Base-by-base conservation (phyloP, 2,888 invertebrate genomes). In the Cerceris ruficornis region DNA sequence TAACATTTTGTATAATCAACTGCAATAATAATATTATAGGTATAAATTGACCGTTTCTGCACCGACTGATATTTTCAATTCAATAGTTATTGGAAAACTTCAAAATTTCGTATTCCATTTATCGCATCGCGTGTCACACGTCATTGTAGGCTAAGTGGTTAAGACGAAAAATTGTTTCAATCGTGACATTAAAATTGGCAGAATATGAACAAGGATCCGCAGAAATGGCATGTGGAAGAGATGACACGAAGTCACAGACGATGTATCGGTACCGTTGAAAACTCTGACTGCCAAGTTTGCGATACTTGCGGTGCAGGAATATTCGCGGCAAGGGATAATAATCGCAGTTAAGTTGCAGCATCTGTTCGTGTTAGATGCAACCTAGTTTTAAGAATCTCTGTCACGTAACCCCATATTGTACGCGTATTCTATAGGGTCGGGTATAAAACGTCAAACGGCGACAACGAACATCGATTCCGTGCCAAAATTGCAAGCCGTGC, bases 381-480 rank as follows among this genome's bases (percentile, higher is more conserved):
- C 49, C 61, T 41, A 64, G 67, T 76, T 74, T 66, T 61, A 74
- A 74, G 69, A 74, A 59, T 7, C 69, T 43, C 28, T n/a, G 13
- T 69, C 58, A 39, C 17, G 17, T 46, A 49, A 41, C 58, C 15
- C 7, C 39, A 46, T 55, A 50, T 61, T 57, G 57, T n/a, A 17
- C n/a, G 42, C 55, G 49, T 58, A 13, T 61, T 75, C 28, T 59
- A 46, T 52, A 55, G 52, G 42, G 41, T 11, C 39, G 66, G 62
- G 43, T 75, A 71, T 71, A 75, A 75, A 75, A 75, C 61, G 60
- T 71, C 60, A 70, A 64, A 62, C 64, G 49, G 43, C 75, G 66
- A 71, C 71, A 54, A 58, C 58, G 39, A 61, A 58, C 58, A 52
- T 61, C 62, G 43, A 72, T 58, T 17, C 41, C 42, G 65, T 69